These are phyloP conservation scores for Zaprionus gabonicus DNA, from an alignment of 1,140 invertebrate species.

Conservation along the genomic window DNA sequence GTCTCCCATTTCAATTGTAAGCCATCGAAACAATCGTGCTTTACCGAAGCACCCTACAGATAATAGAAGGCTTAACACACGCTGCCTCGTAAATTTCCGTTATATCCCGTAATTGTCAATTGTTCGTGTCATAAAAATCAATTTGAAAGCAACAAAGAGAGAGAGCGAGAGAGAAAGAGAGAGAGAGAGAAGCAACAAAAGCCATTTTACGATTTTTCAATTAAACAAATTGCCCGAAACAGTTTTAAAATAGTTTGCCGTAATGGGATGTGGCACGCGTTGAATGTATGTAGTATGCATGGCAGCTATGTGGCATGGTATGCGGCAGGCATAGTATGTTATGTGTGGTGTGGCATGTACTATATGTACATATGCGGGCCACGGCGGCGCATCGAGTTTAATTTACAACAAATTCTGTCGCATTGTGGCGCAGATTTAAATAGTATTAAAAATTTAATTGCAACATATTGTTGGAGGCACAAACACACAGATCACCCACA, in stretches of 20 bases:
- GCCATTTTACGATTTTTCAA: slow-evolving; percentile 79
- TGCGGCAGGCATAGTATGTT: not conserved
- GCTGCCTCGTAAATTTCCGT: slow-evolving; percentile 65
- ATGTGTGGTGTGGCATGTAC: slow-evolving; percentile 3
- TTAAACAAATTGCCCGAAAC: slow-evolving; percentile 78
- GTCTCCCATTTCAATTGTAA: not conserved
- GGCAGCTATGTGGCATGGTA: slow-evolving; percentile 2
- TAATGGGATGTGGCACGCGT: slow-evolving; percentile 63
- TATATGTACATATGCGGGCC: slow-evolving; percentile 31
- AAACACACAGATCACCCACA: slow-evolving; percentile 58
- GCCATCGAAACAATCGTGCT: not conserved
- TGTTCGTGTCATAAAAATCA: slow-evolving; percentile 73
- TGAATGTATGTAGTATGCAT: slow-evolving; percentile 8
- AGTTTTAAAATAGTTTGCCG: slow-evolving; percentile 54
- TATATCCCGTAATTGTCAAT: slow-evolving; percentile 76
- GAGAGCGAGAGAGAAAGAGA: not conserved
- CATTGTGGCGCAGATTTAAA: slow-evolving; percentile 75
- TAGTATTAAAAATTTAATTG: slow-evolving; percentile 71
- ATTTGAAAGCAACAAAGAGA: slow-evolving; percentile 50
- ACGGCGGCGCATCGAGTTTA: slow-evolving; percentile 59
- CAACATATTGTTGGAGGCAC: slow-evolving; percentile 41
- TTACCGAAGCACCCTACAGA: slow-evolving; percentile 15
- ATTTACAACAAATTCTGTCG: slow-evolving; percentile 67
- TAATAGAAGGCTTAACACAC: slow-evolving; percentile 59
- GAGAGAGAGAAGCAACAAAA: slow-evolving; percentile 35